These are phyloP conservation scores for Leptopterna dolabrata DNA, from an alignment of 2,888 invertebrate genomes.

Conservation along the genomic window DNA sequence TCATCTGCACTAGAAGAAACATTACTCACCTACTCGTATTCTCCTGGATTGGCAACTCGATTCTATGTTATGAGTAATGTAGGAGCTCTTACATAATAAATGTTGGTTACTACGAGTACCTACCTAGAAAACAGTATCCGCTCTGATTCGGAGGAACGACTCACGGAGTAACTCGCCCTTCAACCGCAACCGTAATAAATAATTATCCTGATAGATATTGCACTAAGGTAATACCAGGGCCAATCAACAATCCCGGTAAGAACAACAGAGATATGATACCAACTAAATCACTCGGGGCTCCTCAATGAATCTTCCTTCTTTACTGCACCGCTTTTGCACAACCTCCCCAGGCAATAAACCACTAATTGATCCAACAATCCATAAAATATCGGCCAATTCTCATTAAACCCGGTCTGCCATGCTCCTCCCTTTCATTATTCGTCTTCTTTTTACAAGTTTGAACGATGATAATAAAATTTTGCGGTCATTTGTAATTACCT, in stretches of 20 bases:
- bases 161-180: not conserved
- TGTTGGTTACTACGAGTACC: no score
- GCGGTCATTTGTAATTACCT: slow-evolving; percentile 24
- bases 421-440: not conserved
- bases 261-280: slow-evolving; percentile 5
- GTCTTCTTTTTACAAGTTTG: not conserved
- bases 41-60: no score
- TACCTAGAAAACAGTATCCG: not conserved
- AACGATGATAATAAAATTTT: not conserved
- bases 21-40: no score
- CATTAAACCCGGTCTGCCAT: not conserved
- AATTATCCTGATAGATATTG: not conserved
- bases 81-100: no score
- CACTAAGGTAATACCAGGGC: not conserved
- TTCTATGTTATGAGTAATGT: no score
- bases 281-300: slow-evolving; percentile 12
- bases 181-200: not conserved
- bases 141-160: not conserved
- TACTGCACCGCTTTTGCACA: slow-evolving; percentile 14
- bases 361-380: slow-evolving; percentile 39
- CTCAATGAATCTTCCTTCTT: slow-evolving; percentile 21
- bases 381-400: slow-evolving; percentile 31
- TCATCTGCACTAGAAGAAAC: no score
- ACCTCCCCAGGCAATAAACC: slow-evolving; percentile 1
- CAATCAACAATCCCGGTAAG: not conserved